phyloP scores from a whole-genome alignment of 2,113 vertebrate genomes.

The Lontra canadensis region DNA sequence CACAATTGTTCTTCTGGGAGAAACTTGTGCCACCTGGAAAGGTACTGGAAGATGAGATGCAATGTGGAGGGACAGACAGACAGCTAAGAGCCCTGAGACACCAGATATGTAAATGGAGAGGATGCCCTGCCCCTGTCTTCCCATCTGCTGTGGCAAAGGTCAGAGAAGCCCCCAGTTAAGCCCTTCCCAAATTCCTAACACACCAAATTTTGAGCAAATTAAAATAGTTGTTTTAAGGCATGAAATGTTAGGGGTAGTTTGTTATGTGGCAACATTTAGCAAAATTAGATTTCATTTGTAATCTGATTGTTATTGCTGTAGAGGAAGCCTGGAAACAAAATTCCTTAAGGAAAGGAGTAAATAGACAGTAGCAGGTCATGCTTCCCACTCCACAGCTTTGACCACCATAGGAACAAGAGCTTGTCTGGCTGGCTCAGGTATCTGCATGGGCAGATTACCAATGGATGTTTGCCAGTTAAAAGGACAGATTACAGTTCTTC shows the following conservation, averaged over 20 bases:
- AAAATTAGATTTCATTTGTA: background rate
- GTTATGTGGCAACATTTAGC: background rate
- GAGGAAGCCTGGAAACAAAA: background rate
- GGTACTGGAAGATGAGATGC: background rate
- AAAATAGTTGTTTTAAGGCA: background rate
- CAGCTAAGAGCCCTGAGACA: background rate
- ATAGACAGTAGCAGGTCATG: background rate
- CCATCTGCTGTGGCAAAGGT: background rate
- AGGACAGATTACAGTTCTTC: background rate
- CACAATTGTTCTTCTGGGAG: background rate
- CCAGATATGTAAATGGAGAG: background rate
- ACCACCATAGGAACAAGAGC: background rate
- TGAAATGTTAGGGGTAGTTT: background rate
- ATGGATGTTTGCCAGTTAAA: background rate
- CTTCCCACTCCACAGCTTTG: background rate
- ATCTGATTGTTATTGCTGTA: background rate
- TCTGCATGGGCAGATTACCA: background rate
- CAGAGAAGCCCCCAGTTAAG: background rate
- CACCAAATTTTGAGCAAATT: background rate
- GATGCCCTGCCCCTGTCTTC: no score
- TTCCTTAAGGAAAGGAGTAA: background rate
- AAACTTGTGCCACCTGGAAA: background rate
- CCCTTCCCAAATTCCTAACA: background rate
- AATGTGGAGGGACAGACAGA: background rate
- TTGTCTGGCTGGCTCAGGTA: background rate